Conservation (phyloP, 2,888 invertebrate genomes). For the Tenthredo livida region DNA sequence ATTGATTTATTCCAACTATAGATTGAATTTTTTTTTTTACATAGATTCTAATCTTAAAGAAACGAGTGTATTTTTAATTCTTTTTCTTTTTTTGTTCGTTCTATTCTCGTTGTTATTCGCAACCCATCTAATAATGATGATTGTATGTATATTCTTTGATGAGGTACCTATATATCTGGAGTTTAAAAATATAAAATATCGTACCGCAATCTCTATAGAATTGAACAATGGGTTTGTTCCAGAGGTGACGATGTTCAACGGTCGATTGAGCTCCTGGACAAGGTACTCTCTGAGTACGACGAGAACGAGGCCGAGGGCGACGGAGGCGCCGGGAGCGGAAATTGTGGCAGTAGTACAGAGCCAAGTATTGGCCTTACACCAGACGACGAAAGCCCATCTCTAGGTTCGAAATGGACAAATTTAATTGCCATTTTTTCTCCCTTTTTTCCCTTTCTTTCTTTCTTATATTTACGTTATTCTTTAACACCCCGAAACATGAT, state of each 20-base stretch:
- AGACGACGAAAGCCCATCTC: conserved; percentile 87
- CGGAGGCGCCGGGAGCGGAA: conserved; percentile 81
- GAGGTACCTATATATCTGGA: not conserved
- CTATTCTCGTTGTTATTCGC: not conserved
- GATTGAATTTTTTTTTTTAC: not conserved
- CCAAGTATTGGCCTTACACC: conserved; percentile 80
- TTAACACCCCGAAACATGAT: not conserved
- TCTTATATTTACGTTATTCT: too few species aligned
- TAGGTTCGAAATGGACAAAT: conserved; percentile 76
- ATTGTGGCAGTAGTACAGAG: conserved; percentile 79
- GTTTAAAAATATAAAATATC: conserved; percentile 23
- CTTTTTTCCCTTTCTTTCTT: not conserved
- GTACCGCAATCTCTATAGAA: conserved; percentile 55
- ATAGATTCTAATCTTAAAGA: not conserved
- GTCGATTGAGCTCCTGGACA: conserved; percentile 92
- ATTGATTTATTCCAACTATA: too few species aligned
- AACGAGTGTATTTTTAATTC: not conserved
- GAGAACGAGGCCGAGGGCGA: conserved; percentile 84
- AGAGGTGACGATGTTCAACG: conserved; percentile 94
- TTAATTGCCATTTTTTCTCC: not conserved
- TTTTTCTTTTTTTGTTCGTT: not conserved
- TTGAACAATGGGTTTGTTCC: conserved; percentile 76
- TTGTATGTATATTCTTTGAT: not conserved
- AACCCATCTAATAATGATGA: not conserved
- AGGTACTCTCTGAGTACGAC: conserved; percentile 94